These are phyloP conservation scores for Pterocles burchelli DNA, from an alignment of 2,113 vertebrate genomes.

Conservation along the genomic window DNA sequence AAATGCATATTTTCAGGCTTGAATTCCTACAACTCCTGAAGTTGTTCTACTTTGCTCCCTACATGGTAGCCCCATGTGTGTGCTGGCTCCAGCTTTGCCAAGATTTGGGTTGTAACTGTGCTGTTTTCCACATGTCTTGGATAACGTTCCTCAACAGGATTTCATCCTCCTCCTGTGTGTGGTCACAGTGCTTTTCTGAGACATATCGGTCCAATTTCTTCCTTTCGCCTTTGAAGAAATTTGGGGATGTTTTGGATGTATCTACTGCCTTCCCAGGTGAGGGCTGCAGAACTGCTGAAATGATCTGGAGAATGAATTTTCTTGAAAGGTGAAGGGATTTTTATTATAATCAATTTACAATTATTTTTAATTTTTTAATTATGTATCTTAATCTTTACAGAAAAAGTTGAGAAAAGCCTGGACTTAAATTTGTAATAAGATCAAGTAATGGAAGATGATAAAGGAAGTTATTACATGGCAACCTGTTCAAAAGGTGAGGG, in stretches of 20 bases:
- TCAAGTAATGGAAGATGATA: not conserved
- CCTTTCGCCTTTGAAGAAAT: not conserved
- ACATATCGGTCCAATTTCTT: not conserved
- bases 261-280: not conserved
- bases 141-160: not conserved
- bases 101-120: not conserved
- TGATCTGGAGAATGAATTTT: not conserved
- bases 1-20: not conserved
- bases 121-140: not conserved
- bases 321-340: not conserved
- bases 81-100: not conserved
- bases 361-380: not conserved
- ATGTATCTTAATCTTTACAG: not conserved
- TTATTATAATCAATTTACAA: not conserved
- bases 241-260: not conserved
- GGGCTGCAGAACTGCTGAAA: not conserved
- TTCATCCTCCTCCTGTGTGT: not conserved
- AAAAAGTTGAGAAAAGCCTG: not conserved
- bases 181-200: not conserved
- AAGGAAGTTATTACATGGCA: not conserved
- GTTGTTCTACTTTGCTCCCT: accelerated
- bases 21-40: not conserved
- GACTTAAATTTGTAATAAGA: not conserved
- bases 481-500: not conserved
- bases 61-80: accelerated